A percentile compares a stretch with the other conserved stretches of the same genome.
These are phyloP conservation scores for Eutolmus rufibarbis DNA, from an alignment of 2,888 invertebrate species.

Conservation along the genomic window DNA sequence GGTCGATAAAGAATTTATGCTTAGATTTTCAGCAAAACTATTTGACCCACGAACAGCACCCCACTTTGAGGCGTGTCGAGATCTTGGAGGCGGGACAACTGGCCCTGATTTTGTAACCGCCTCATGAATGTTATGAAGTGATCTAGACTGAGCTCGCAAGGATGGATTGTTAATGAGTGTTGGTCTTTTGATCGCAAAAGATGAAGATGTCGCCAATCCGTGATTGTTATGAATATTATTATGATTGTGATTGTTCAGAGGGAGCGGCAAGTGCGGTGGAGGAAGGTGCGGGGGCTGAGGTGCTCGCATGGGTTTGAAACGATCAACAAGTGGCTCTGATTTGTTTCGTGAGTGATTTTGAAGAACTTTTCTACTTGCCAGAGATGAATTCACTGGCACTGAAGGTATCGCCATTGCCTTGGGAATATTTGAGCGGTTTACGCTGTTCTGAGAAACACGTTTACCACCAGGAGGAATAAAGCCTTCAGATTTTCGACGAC, in stretches of 20 bases:
- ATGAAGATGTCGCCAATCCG: constrained; percentile 56
- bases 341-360: constrained; percentile 44
- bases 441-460: not conserved
- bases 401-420: not conserved
- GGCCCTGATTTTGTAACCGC: constrained; percentile 48
- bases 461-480: not conserved
- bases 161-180: constrained; percentile 53
- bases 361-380: constrained; percentile 47
- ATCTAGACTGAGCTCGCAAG: constrained; percentile 54
- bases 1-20: constrained; percentile 47
- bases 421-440: constrained; percentile 4
- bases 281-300: not conserved
- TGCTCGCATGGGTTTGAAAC: not conserved
- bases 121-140: constrained; percentile 58
- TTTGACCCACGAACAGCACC: constrained; percentile 66
- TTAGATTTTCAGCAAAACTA: constrained; percentile 55
- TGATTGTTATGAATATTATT: constrained; percentile 39
- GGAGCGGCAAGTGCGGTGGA: constrained; percentile 28
- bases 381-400: constrained; percentile 53
- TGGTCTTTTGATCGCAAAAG: constrained; percentile 61
- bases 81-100: constrained; percentile 35
- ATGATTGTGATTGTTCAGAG: constrained; percentile 47
- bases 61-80: constrained; percentile 58
- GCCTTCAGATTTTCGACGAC: constrained; percentile 47
- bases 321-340: constrained; percentile 41